phyloP scores from a whole-genome alignment of 2,888 invertebrate species.

The Eucera pruinosa region DNA sequence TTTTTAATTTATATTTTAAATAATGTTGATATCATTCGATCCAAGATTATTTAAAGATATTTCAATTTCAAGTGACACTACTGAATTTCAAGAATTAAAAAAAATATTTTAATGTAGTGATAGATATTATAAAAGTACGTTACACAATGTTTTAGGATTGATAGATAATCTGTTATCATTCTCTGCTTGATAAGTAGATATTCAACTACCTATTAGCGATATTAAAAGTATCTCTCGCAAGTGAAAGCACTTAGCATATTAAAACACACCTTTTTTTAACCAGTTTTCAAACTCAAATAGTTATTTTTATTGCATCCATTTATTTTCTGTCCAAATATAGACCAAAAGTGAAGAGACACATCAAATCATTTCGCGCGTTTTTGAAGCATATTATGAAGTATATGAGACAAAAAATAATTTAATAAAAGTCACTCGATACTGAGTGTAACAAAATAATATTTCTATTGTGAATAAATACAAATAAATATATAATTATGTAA shows the following conservation, averaged over 20 bases:
- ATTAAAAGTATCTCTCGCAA: neutral
- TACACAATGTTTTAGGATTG: neutral
- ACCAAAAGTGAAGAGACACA: conserved; percentile 25
- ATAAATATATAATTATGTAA: too few relatives aligned
- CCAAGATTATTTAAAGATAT: neutral
- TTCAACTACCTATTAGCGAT: neutral
- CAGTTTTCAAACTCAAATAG: too few relatives aligned
- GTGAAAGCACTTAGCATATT: too few relatives aligned
- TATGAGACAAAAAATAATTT: neutral
- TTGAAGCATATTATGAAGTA: too few relatives aligned
- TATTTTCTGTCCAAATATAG: conserved; percentile 24
- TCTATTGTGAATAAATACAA: neutral
- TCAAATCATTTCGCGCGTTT: conserved; percentile 7
- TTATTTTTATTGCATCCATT: neutral
- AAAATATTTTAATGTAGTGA: neutral
- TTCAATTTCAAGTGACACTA: too few relatives aligned
- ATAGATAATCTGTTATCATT: neutral
- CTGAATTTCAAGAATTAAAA: neutral
- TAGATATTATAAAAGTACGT: too few relatives aligned
- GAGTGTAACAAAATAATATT: neutral
- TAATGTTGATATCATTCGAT: neutral
- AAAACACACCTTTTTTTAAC: too few relatives aligned
- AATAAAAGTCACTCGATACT: neutral
- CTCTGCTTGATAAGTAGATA: neutral
- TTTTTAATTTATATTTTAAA: too few relatives aligned